Evolutionary conservation across 2,113 vertebrate species (phyloP).

Genomic region (Melanerpes aurifrons): DNA sequence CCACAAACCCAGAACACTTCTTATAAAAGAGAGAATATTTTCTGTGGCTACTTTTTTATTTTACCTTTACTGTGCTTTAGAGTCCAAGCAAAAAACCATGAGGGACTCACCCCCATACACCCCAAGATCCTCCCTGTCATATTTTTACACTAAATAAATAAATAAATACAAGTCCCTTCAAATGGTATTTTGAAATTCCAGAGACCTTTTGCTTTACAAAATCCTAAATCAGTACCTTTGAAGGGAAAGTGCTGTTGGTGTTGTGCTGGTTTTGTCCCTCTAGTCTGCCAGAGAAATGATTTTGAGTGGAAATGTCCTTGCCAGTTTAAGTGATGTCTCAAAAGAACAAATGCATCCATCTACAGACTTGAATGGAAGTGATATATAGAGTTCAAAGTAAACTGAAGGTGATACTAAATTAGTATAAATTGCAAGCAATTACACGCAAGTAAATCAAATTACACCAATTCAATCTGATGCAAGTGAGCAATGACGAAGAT

Average conservation of each 20-base stretch:
- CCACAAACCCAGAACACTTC: background rate
- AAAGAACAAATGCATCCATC: background rate
- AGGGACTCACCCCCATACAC: background rate
- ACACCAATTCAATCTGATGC: background rate
- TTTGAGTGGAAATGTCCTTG: background rate
- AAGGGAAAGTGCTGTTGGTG: background rate
- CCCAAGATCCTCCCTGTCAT: background rate
- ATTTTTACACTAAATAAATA: background rate
- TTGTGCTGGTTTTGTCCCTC: background rate
- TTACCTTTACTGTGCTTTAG: background rate
- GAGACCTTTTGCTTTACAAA: background rate
- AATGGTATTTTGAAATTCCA: background rate
- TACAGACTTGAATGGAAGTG: background rate
- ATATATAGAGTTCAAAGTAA: background rate
- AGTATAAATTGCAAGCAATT: slow-evolving; percentile 4
- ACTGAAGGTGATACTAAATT: background rate
- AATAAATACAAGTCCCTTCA: background rate
- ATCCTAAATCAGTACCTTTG: background rate
- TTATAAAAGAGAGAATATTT: background rate
- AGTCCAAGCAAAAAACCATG: background rate
- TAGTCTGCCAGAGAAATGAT: background rate
- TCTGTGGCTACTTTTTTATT: background rate
- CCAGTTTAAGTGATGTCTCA: background rate
- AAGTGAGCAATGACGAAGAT: background rate
- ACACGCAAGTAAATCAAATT: background rate